Base-by-base conservation (phyloP, 2,797 vertebrate genomes). In the Alfaro cultratus region DNA sequence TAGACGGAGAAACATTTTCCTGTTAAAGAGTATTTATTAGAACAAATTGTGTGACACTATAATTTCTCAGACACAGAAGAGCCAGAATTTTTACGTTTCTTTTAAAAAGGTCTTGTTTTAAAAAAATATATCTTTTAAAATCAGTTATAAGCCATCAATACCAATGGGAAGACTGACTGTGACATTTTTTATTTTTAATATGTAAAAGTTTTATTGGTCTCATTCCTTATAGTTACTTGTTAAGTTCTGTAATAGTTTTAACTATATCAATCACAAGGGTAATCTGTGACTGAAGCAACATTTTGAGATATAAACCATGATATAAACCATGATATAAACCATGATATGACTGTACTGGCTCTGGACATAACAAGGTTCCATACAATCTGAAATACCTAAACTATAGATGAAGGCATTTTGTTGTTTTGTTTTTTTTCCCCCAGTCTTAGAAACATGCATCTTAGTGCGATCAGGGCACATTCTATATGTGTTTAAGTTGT, bases 391-490 rank as follows among this genome's bases (percentile, higher is more conserved):
- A 67, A 36, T 41, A 67, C 36, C 34, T 67, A 12, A 23, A 10
- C 64, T 68, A 23, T 23, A 21, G 39, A 68, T 68, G 64, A 36
- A 39, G 3, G 5, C 23, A 5, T 43, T 55, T 83, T 75, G 11
- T 39, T 55, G 4, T 73, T 81, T 15, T 12, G 12, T 45, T 45
- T 80, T 51, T 53, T 84, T 34, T 34, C 2, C 74, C 75, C 74
- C 75, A 67, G 43, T 75, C 73, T 74, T 18, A 74, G 1, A 77
- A 53, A 79, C 39, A 49, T 76, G 68, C 71, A 29, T 75, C 39
- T 76, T 21, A 34, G 7, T 62, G 10, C 36, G 64, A 83, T 62
- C 21, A 62, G 72, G 64, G 47, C 16, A 9, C 47, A 74, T 7
- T n/a, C 9, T 5, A 0, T 74, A n/a, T 41, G 13, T 74, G 9